Conservation (phyloP, 2,888 invertebrate genomes). For the Sinopyrophorus schimmeli region DNA sequence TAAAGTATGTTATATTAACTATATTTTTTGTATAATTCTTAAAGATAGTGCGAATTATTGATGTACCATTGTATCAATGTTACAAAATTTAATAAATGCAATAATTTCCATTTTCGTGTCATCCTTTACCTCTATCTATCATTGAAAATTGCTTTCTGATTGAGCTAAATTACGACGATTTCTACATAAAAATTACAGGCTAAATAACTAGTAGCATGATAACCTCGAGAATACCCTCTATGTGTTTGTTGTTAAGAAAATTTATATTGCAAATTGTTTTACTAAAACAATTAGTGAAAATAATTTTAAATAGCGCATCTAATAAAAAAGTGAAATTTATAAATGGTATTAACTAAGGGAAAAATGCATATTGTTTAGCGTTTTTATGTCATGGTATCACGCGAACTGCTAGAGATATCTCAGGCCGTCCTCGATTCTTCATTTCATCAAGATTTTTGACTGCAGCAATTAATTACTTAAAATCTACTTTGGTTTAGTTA, state of each 20-base stretch:
- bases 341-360: not conserved
- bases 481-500: not conserved
- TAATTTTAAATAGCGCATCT: slow-evolving; percentile 1
- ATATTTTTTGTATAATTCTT: slow-evolving; percentile 27
- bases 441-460: slow-evolving; percentile 18
- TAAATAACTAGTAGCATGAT: slow-evolving; percentile 16
- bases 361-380: slow-evolving; percentile 14
- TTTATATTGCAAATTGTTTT: slow-evolving; percentile 8
- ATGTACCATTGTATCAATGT: slow-evolving; percentile 45
- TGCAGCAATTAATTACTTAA: slow-evolving; percentile 23
- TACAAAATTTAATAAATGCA: slow-evolving; percentile 22
- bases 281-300: slow-evolving; percentile 5
- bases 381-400: slow-evolving; percentile 18
- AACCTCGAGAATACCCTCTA: slow-evolving; percentile 18
- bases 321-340: slow-evolving; percentile 6
- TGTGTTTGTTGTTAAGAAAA: slow-evolving; percentile 14
- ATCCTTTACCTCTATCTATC: slow-evolving; percentile 7
- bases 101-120: slow-evolving; percentile 5
- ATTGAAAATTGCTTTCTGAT: too few relatives aligned
- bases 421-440: slow-evolving; percentile 20
- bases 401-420: slow-evolving; percentile 22
- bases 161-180: slow-evolving; percentile 7
- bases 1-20: slow-evolving; percentile 47
- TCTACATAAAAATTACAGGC: slow-evolving; percentile 20
- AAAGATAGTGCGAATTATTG: slow-evolving; percentile 18